A percentile compares a stretch with the other conserved stretches of the same genome.
These are phyloP conservation scores for Channa argus DNA, from an alignment of 2,113 vertebrate species.

Conservation along the genomic window DNA sequence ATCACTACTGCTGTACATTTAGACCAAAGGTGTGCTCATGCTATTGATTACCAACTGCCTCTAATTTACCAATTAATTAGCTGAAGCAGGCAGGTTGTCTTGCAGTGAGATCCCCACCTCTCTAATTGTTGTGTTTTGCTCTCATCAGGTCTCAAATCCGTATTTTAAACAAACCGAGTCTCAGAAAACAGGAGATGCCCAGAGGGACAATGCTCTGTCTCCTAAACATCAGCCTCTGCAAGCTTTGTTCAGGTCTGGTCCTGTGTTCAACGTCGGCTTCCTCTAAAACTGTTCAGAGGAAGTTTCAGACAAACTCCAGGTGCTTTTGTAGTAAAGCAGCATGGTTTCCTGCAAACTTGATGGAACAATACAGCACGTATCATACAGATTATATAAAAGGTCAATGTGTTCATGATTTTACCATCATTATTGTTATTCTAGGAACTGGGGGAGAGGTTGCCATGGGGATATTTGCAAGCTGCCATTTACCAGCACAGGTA, in stretches of 20 bases:
- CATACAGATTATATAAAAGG: constrained; percentile 24
- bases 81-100: not conserved
- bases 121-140: not conserved
- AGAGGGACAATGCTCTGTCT: constrained; percentile 10
- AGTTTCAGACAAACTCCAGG: not conserved
- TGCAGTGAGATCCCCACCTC: constrained; percentile 5
- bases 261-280: too few species aligned
- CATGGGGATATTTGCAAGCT: constrained; percentile 61
- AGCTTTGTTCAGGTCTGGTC: too few species aligned
- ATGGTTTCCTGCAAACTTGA: not conserved
- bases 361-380: not conserved
- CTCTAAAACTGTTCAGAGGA: not conserved
- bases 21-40: constrained; percentile 1
- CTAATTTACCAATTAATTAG: not conserved
- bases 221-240: constrained; percentile 9
- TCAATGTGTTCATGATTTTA: constrained; percentile 22
- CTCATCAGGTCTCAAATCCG: not conserved
- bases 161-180: constrained; percentile 18
- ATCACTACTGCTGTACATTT: not conserved
- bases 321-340: not conserved
- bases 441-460: constrained; percentile 60
- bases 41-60: constrained; percentile 5
- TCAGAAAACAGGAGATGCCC: constrained; percentile 21
- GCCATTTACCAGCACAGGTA: constrained; percentile 52
- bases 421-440: constrained; percentile 28